Percentiles rank a stretch among this genome's conserved stretches.
These are phyloP conservation scores for Pachyrhynchus sulphureomaculatus DNA, from an alignment of 1,140 invertebrate species.

Conservation along the genomic window DNA sequence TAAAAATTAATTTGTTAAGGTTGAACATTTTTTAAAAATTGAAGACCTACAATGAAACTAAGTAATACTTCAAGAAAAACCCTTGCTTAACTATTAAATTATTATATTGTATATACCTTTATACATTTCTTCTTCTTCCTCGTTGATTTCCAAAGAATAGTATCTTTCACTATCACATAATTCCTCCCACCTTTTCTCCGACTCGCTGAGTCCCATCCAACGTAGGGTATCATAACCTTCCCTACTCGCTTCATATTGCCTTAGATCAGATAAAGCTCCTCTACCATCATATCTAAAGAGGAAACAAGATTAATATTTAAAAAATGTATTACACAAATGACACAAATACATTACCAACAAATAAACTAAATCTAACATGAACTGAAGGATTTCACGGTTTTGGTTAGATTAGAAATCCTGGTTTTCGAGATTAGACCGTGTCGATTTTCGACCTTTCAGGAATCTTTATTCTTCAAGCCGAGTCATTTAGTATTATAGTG, in stretches of 20 bases:
- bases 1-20: no score
- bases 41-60: no score
- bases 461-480: no score
- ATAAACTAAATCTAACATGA: no score
- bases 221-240: slow-evolving; percentile 71
- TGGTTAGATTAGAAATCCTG: no score
- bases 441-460: no score
- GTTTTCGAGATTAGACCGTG: no score
- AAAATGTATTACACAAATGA: not conserved
- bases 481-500: no score
- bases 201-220: slow-evolving; percentile 67
- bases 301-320: not conserved
- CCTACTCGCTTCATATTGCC: slow-evolving; percentile 68
- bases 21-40: no score
- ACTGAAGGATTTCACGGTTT: no score
- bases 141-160: slow-evolving; percentile 81
- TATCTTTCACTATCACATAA: slow-evolving; percentile 90
- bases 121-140: slow-evolving; percentile 80
- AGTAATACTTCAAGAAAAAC: no score
- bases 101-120: slow-evolving; percentile 73
- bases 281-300: slow-evolving; percentile 88
- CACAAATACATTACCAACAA: not conserved
- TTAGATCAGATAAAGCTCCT: slow-evolving; percentile 80
- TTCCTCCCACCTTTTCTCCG: slow-evolving; percentile 80
- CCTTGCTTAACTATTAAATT: no score